Evolutionary conservation across 1,140 invertebrate genomes (phyloP).

Genomic region (Diploscapter pachys): DNA sequence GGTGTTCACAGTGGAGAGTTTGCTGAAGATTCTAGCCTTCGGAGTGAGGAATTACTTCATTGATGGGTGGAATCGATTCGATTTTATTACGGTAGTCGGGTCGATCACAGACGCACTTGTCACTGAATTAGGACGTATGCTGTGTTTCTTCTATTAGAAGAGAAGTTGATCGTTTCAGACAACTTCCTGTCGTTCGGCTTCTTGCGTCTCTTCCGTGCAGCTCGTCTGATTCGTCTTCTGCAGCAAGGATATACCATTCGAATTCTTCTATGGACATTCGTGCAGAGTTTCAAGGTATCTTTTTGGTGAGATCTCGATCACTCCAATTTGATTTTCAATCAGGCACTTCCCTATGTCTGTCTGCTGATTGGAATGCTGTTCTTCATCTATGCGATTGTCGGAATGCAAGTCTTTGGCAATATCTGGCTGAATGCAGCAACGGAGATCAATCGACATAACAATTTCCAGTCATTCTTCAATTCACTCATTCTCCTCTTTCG

Average conservation of each 20-base stretch:
- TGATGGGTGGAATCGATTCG: constrained; percentile 99
- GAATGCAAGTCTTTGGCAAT: constrained; percentile 99
- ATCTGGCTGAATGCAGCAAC: constrained; percentile 84
- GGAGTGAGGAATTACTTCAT: constrained; percentile 99
- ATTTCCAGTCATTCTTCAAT: constrained; percentile 96
- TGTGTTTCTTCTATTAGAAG: not conserved
- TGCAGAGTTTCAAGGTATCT: constrained; percentile 94
- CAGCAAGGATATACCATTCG: constrained; percentile 98
- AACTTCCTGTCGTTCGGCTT: constrained; percentile 98
- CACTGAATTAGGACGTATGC: constrained; percentile 80
- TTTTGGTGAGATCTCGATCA: no score
- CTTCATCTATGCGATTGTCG: constrained; percentile 99
- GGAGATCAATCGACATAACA: constrained; percentile 96
- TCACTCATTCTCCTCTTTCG: constrained; percentile 97
- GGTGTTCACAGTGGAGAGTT: constrained; percentile 95
- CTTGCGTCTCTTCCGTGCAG: constrained; percentile 94
- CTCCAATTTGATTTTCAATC: constrained; percentile 14
- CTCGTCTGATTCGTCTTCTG: constrained; percentile 94
- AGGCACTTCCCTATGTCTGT: constrained; percentile 99
- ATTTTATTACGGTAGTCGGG: constrained; percentile 93
- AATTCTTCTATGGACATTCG: constrained; percentile 99
- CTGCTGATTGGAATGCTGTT: constrained; percentile 99
- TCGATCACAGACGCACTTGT: constrained; percentile 98
- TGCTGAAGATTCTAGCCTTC: constrained; percentile 94
- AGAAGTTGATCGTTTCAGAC: constrained; percentile 58